These are phyloP conservation scores for Lasioglossum malachurum DNA, from an alignment of 2,888 invertebrate species.

Conservation along the genomic window DNA sequence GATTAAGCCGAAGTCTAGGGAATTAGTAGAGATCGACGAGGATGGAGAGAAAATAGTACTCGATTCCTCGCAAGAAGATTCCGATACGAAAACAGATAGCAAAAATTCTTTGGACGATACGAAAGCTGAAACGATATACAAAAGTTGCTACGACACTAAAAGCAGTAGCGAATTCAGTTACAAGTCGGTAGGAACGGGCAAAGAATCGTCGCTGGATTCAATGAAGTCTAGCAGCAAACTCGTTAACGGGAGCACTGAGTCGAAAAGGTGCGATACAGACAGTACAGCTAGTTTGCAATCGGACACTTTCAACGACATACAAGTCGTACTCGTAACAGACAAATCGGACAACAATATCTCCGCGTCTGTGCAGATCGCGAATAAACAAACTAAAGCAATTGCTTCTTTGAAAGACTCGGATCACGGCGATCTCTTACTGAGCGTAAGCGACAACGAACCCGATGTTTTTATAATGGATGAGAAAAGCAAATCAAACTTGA, in stretches of 20 bases:
- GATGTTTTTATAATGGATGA: constrained; percentile 73
- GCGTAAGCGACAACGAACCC: constrained; percentile 79
- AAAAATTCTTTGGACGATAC: constrained; percentile 48
- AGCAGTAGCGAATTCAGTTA: constrained; percentile 69
- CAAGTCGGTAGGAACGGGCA: constrained; percentile 58
- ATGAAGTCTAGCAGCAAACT: constrained; percentile 54
- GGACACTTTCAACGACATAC: constrained; percentile 63
- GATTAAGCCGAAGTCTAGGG: constrained; percentile 66
- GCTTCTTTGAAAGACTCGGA: constrained; percentile 54
- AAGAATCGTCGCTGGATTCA: constrained; percentile 61
- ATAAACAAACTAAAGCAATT: constrained; percentile 47
- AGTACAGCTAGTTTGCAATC: constrained; percentile 65
- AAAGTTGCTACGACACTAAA: constrained; percentile 65
- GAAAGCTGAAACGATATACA: constrained; percentile 62
- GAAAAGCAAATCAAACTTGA: constrained; percentile 66
- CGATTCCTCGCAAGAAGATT: constrained; percentile 75
- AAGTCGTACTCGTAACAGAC: constrained; percentile 26
- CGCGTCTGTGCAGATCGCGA: constrained; percentile 4
- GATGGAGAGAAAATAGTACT: constrained; percentile 77
- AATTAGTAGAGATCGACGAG: constrained; percentile 80
- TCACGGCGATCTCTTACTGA: constrained; percentile 72
- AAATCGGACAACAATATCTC: constrained; percentile 32
- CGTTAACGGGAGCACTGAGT: constrained; percentile 73
- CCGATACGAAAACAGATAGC: constrained; percentile 37
- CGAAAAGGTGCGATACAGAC: constrained; percentile 66